Conservation (phyloP, 1,140 invertebrate species). For the Drosophila micromelanica region DNA sequence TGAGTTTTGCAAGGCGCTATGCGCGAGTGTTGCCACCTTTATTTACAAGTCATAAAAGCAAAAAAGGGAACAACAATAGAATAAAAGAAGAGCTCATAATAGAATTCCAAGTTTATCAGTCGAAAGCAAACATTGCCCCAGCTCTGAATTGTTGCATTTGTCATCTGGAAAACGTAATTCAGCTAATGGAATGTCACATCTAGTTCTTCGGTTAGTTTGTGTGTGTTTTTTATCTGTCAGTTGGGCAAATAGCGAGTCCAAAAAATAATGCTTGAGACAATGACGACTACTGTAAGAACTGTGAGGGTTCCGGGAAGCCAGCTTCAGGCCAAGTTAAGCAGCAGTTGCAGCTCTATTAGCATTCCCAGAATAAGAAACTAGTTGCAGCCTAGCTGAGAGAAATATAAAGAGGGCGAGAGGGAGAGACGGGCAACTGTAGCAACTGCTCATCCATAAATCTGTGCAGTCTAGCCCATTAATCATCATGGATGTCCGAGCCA, state of each 20-base stretch:
- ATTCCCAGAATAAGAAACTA: slow-evolving; percentile 68
- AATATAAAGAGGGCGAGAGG: slow-evolving; percentile 12
- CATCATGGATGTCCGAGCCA: slow-evolving; percentile 75
- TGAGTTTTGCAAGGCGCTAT: not conserved
- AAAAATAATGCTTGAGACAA: slow-evolving; percentile 34
- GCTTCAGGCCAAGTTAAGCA: slow-evolving; percentile 23
- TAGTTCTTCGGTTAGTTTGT: not conserved
- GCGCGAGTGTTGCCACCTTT: slow-evolving; percentile 27
- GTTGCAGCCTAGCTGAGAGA: slow-evolving; percentile 12
- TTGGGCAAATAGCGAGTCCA: slow-evolving; percentile 53
- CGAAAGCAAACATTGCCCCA: slow-evolving; percentile 35
- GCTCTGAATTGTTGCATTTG: slow-evolving; percentile 21
- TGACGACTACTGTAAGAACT: slow-evolving; percentile 55
- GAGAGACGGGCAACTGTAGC: slow-evolving; percentile 3
- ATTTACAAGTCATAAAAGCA: slow-evolving; percentile 34
- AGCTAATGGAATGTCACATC: slow-evolving; percentile 54
- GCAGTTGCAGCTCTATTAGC: slow-evolving; percentile 75
- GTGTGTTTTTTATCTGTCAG: slow-evolving; percentile 51
- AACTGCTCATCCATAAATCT: slow-evolving; percentile 72
- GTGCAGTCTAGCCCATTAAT: slow-evolving; percentile 68
- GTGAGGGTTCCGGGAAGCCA: slow-evolving; percentile 30
- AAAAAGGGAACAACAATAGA: not conserved
- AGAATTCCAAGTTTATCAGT: slow-evolving; percentile 67
- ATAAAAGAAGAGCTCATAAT: not conserved
- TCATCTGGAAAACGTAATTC: slow-evolving; percentile 46